Evolutionary conservation across 2,113 vertebrate genomes (phyloP).

Genomic region (Tachuris rubrigastra): DNA sequence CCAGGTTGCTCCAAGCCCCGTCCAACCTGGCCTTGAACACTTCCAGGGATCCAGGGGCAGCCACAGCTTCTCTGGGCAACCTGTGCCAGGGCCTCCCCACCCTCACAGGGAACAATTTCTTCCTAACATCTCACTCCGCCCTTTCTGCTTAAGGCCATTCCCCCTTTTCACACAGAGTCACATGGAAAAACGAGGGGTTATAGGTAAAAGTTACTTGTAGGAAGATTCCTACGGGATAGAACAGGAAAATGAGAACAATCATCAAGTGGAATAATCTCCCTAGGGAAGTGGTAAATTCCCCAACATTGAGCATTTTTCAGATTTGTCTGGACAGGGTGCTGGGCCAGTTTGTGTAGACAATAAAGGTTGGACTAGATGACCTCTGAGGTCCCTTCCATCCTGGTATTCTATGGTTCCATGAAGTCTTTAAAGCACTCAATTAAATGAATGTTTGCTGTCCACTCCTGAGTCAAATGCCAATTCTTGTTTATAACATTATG

Average conservation of each 20-base stretch:
- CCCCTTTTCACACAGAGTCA: not conserved
- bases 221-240: not conserved
- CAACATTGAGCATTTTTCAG: fast-evolving
- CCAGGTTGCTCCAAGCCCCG: not conserved
- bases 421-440: conserved; percentile 12
- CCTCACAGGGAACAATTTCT: not conserved
- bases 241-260: not conserved
- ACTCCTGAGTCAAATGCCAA: not conserved
- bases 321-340: not conserved
- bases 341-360: not conserved
- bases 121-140: not conserved
- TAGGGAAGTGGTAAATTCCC: not conserved
- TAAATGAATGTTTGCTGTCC: conserved; percentile 25
- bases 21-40: not conserved
- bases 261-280: not conserved
- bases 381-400: not conserved
- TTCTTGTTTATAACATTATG: conserved; percentile 39
- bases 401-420: not conserved
- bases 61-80: not conserved
- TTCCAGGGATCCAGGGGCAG: not conserved
- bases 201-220: too few species aligned
- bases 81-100: not conserved
- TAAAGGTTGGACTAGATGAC: not conserved
- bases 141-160: not conserved
- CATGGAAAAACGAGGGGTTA: not conserved